Base-by-base conservation (phyloP, 2,888 invertebrate species). In the Drosophila birchii region DNA sequence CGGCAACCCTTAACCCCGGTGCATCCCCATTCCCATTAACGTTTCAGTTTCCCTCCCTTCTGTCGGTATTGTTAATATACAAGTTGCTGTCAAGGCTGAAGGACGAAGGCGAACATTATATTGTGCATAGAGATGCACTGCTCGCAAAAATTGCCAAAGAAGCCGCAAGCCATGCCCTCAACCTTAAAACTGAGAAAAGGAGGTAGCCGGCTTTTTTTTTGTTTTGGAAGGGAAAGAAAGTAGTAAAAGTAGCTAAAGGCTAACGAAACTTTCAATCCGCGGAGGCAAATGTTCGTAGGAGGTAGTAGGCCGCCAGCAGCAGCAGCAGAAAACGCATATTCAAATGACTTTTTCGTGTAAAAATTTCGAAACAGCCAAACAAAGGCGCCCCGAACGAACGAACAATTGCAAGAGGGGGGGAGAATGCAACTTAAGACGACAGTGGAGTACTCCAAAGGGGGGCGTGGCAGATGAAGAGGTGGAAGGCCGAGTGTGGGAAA, bases 271-370 rank as follows among this genome's bases (percentile, higher is more conserved):
- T 82, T 85, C 85, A 81, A 81, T 86, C 78, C 83, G 32, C 44
- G 16, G 14, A 12, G 43, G 44, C 23, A 57, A 36, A 26, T 49
- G 32, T 39, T 34, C 38, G 34, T 23, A 23, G 43, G 47, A 44
- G 68, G 56, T 59, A 39, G 64, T 61, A 43, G 64, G 60, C 76
- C 51, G 20, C 51, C 51, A 51, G 51, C 26, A 26, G 26, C 26
- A 23, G 23, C 49, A 49, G 32, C 41, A 47, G 29, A 34, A 36
- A 77, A 75, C 82, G 85, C 88, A 84, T 87, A 89, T 86, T 85
- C 85, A 89, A 86, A 86, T 89, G 89, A 86, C 89, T 89, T 85
- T 86, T 86, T 86, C 89, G 86, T 86, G 89, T 86, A 89, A 78
- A 86, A 86, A 85, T 89, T 74, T 76, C 68, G 78, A 76, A 75